Base-by-base conservation (phyloP, 2,113 vertebrate species). In the Hyla sarda region DNA sequence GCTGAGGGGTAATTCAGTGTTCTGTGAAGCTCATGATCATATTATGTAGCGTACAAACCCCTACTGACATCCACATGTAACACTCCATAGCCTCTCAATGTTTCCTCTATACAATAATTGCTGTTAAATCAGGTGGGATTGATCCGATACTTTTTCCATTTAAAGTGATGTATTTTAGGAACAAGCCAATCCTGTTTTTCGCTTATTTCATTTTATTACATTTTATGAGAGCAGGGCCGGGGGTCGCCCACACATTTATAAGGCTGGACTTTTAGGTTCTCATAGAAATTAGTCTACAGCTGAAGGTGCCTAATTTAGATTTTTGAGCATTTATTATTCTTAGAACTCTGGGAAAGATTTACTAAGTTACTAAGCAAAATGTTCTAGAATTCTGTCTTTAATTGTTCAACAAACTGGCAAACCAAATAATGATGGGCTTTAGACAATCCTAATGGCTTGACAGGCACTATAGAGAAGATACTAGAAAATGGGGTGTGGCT, bases 81-180 rank as follows among this genome's bases (percentile, higher is more conserved):
- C 50, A 83, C 47, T 25, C 52, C 71, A 74, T 56, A 45, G 72
- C 69, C 82, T 71, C 34, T 8, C 23, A 74, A 50, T 19, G 45
- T 52, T 52, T 72, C 23, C n/a, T 82, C 81, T 72, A 82, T 83
- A 56, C 3, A 56, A 83, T 74, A 83, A 74, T 74, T 83, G 69
- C 82, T 58, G 82, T 45, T 72, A 83, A 83, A 83, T 74, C 48
- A 45, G 72, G 82, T 72, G 67, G 6, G 47, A 74, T 73, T 23
- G 82, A 74, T 83, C 69, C 5, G 69, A 58, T 50, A 45, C 17
- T 52, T 74, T 17, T 45, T 23, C 37, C 4, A 74, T 71, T 73
- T 19, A 56, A 13, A 37, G 48, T 69, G 80, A 82, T 65, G 54
- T 28, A 37, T 71, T 52, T 10, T 12, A 8, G 14, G 30, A 69